phyloP scores from a whole-genome alignment of 2,113 vertebrate species.

The Azemiops feae region DNA sequence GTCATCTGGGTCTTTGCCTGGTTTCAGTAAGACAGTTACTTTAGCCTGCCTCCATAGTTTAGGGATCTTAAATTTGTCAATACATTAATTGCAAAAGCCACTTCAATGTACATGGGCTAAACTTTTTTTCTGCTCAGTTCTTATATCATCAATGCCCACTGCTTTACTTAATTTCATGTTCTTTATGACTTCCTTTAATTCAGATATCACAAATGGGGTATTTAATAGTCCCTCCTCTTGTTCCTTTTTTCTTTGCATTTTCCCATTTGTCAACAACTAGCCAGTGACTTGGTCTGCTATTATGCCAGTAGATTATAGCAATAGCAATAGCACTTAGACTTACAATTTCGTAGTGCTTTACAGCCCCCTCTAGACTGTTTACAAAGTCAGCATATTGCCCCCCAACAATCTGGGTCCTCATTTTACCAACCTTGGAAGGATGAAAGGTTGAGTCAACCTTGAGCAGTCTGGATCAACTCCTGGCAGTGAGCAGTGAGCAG shows the following conservation, averaged over 20 bases:
- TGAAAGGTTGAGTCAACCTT: too few relatives aligned
- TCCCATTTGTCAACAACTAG: not conserved
- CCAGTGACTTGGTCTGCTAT: not conserved
- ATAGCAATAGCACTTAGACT: not conserved
- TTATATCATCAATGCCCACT: not conserved
- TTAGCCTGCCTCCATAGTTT: not conserved
- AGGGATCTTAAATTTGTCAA: not conserved
- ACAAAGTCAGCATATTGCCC: too few relatives aligned
- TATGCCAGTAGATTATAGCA: not conserved
- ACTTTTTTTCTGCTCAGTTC: not conserved
- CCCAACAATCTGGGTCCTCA: too few relatives aligned
- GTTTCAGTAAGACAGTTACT: not conserved
- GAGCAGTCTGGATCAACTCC: too few relatives aligned
- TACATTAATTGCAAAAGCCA: not conserved
- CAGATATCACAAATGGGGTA: not conserved
- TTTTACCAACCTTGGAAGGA: too few relatives aligned
- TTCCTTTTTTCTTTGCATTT: not conserved
- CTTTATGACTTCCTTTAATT: not conserved
- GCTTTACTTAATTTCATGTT: not conserved
- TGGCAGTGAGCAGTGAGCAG: too few relatives aligned
- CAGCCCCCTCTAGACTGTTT: not conserved
- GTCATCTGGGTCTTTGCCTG: not conserved
- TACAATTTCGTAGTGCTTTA: not conserved
- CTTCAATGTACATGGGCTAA: not conserved
- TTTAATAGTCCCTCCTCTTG: not conserved